Conservation (phyloP, 1,140 invertebrate species). For the Hestina assimilis region DNA sequence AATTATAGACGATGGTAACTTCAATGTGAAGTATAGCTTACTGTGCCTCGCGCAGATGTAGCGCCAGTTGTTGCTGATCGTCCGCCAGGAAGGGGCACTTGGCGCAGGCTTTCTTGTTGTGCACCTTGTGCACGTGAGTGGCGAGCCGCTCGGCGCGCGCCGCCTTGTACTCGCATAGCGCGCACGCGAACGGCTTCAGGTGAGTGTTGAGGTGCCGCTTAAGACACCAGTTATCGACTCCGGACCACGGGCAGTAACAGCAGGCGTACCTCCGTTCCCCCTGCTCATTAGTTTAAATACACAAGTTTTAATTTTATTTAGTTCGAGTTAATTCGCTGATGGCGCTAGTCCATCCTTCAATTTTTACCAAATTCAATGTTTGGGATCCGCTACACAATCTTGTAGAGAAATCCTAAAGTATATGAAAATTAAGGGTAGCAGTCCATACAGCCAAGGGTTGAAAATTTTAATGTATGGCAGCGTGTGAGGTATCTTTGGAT, state of each 20-base stretch:
- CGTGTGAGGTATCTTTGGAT: too few relatives aligned
- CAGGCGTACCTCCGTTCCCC: constrained; percentile 86
- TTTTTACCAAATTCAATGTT: too few relatives aligned
- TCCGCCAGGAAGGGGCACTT: constrained; percentile 92
- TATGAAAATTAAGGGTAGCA: too few relatives aligned
- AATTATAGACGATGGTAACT: not conserved
- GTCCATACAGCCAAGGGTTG: too few relatives aligned
- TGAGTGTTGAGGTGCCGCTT: constrained; percentile 95
- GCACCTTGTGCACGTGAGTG: constrained; percentile 93
- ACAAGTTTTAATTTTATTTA: too few relatives aligned
- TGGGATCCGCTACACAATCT: too few relatives aligned
- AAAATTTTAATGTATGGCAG: too few relatives aligned
- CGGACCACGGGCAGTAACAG: constrained; percentile 93
- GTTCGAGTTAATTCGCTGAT: too few relatives aligned
- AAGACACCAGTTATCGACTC: constrained; percentile 95
- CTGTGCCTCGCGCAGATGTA: constrained; percentile 83
- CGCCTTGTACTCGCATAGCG: constrained; percentile 94
- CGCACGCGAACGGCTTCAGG: constrained; percentile 92
- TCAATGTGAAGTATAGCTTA: constrained; percentile 20
- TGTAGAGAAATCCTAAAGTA: too few relatives aligned
- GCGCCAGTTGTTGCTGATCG: constrained; percentile 85
- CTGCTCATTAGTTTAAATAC: constrained; percentile 33
- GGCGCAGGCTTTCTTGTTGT: constrained; percentile 92
- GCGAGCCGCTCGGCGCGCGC: constrained; percentile 90
- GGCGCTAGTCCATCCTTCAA: too few relatives aligned